Conservation (phyloP, 2,797 vertebrate genomes). For the Propithecus deckenii region DNA sequence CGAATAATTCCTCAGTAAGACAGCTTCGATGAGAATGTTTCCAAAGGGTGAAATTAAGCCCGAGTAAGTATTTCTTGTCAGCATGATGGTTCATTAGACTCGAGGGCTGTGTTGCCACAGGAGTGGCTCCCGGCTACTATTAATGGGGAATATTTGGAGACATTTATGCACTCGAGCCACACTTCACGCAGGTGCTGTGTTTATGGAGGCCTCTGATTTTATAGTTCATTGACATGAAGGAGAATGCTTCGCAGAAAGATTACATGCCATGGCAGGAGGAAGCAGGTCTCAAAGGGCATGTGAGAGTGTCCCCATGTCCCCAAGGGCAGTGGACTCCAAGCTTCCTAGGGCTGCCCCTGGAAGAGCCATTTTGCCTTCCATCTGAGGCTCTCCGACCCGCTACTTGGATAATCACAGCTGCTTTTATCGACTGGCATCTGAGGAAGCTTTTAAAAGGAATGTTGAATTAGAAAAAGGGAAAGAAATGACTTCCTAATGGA, state of each 20-base stretch:
- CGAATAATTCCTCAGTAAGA: slow-evolving; percentile 56
- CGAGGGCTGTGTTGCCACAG: slow-evolving; percentile 12
- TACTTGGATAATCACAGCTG: neutral
- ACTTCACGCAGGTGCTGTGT: slow-evolving; percentile 21
- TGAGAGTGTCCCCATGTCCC: neutral
- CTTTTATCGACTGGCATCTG: neutral
- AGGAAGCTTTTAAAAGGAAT: slow-evolving; percentile 22
- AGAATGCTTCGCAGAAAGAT: slow-evolving; percentile 28
- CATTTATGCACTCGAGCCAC: slow-evolving; percentile 50
- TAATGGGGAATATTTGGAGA: slow-evolving; percentile 54
- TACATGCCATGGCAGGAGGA: slow-evolving; percentile 15
- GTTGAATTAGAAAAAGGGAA: slow-evolving; percentile 22
- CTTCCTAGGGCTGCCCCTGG: neutral
- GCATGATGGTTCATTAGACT: slow-evolving; percentile 57
- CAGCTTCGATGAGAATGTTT: slow-evolving; percentile 55
- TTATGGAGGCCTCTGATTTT: slow-evolving; percentile 61
- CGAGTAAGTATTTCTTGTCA: slow-evolving; percentile 14
- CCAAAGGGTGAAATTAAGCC: slow-evolving; percentile 59
- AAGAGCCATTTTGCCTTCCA: neutral
- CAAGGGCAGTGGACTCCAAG: rapidly evolving
- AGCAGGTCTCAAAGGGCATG: neutral
- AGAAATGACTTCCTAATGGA: neutral
- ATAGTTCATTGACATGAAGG: slow-evolving; percentile 57
- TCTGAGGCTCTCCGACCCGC: neutral
- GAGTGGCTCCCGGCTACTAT: slow-evolving; percentile 42